Evolutionary conservation across 2,888 invertebrate species (phyloP).

Genomic region (Mylabris sibirica): DNA sequence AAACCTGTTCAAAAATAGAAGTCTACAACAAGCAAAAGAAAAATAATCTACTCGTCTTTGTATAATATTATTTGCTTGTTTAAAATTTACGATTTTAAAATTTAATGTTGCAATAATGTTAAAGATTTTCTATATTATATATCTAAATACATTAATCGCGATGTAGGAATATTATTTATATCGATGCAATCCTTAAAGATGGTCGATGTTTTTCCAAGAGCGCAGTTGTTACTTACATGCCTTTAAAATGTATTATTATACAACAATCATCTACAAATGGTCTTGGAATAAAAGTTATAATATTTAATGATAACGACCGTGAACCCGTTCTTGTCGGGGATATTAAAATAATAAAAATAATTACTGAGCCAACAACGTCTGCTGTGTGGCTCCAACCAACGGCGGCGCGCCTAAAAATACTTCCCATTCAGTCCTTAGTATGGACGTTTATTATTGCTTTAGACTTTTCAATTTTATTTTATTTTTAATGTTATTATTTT

Average conservation of each 20-base stretch:
- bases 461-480: slow-evolving; percentile 6
- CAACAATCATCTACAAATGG: slow-evolving; percentile 59
- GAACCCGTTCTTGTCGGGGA: slow-evolving; percentile 61
- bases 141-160: not conserved
- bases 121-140: not conserved
- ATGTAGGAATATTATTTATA: slow-evolving; percentile 12
- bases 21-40: slow-evolving; percentile 29
- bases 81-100: slow-evolving; percentile 49
- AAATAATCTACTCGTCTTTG: slow-evolving; percentile 37
- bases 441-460: slow-evolving; percentile 25
- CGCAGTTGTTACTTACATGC: slow-evolving; percentile 52
- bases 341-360: slow-evolving; percentile 63
- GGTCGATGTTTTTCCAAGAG: slow-evolving; percentile 16
- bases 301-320: slow-evolving; percentile 63
- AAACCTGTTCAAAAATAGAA: slow-evolving; percentile 48
- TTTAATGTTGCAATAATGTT: slow-evolving; percentile 37
- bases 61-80: slow-evolving; percentile 44
- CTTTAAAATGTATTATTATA: slow-evolving; percentile 59
- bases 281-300: slow-evolving; percentile 61
- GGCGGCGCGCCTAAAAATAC: slow-evolving; percentile 44
- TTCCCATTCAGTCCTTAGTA: slow-evolving; percentile 30
- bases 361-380: slow-evolving; percentile 54
- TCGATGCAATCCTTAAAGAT: slow-evolving; percentile 1
- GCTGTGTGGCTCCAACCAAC: slow-evolving; percentile 42
- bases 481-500: not conserved